Percentiles rank a stretch among this genome's conserved stretches.
These are phyloP conservation scores for Azorinus chamasolen DNA, from an alignment of 2,888 invertebrate genomes.

Conservation along the genomic window DNA sequence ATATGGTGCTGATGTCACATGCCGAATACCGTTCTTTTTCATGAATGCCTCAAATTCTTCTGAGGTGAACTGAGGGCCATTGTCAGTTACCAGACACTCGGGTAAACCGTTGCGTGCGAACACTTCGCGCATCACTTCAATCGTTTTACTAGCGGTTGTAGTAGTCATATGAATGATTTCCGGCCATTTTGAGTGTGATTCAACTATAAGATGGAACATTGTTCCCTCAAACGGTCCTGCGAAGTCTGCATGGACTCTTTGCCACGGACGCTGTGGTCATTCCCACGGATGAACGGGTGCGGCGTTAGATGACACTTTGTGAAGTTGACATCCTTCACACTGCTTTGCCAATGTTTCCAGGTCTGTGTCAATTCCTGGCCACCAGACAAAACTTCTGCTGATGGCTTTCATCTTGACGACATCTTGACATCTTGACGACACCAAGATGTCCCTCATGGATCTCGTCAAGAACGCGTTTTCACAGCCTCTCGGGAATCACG, in stretches of 20 bases:
- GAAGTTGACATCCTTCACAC: slow-evolving; percentile 35
- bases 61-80: slow-evolving; percentile 60
- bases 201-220: slow-evolving; percentile 83
- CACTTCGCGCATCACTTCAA: slow-evolving; percentile 50
- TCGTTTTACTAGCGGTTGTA: slow-evolving; percentile 46
- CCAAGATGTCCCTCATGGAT: slow-evolving; percentile 78
- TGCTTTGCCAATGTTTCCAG: slow-evolving; percentile 60
- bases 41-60: slow-evolving; percentile 55
- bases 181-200: slow-evolving; percentile 86
- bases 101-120: slow-evolving; percentile 60
- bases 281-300: slow-evolving; percentile 75
- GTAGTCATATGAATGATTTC: slow-evolving; percentile 77
- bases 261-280: slow-evolving; percentile 77
- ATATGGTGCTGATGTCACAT: slow-evolving; percentile 54
- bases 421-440: slow-evolving; percentile 74
- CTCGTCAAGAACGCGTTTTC: slow-evolving; percentile 63
- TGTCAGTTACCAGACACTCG: slow-evolving; percentile 52
- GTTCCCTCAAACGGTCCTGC: slow-evolving; percentile 79
- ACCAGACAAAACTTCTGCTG: slow-evolving; percentile 76
- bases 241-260: slow-evolving; percentile 86
- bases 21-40: slow-evolving; percentile 55
- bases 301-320: slow-evolving; percentile 56
- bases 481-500: slow-evolving; percentile 70
- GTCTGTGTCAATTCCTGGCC: slow-evolving; percentile 67
- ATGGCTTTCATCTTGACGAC: slow-evolving; percentile 74